phyloP scores from a whole-genome alignment of 1,140 invertebrate genomes.

The Alviniconcha marisindica region DNA sequence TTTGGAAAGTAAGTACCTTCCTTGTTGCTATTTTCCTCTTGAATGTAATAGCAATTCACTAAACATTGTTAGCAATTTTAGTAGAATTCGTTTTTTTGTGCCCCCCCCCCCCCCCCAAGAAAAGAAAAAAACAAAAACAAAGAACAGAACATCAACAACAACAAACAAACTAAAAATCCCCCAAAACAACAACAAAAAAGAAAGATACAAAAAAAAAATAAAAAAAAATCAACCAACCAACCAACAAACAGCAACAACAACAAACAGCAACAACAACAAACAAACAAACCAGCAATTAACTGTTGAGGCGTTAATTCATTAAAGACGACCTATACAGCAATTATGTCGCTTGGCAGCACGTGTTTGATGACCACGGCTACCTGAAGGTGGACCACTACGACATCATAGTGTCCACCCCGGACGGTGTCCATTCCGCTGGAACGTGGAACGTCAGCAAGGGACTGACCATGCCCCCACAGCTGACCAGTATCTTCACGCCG shows the following conservation, averaged over 20 bases:
- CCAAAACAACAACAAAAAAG: no score
- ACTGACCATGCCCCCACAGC: neutral
- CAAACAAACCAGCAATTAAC: neutral
- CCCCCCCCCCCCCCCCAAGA: no score
- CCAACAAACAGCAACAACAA: neutral
- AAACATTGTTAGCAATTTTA: no score
- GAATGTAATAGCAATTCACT: no score
- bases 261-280: neutral
- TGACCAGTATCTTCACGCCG: neutral
- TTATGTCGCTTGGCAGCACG: neutral
- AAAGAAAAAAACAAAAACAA: no score
- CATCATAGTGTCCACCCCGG: neutral
- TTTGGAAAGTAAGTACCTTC: no score
- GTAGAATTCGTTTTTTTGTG: no score
- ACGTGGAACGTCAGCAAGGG: neutral
- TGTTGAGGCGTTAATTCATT: no score
- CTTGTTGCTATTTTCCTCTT: no score
- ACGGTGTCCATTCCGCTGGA: neutral
- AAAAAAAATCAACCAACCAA: neutral
- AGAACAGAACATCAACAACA: no score
- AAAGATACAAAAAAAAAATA: neutral
- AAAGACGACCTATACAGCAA: no score
- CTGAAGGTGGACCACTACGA: neutral
- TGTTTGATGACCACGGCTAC: conserved; percentile 18
- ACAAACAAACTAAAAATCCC: no score